Evolutionary conservation across 2,797 vertebrate genomes (phyloP).

Genomic region (Poeciliopsis paucimaculata): DNA sequence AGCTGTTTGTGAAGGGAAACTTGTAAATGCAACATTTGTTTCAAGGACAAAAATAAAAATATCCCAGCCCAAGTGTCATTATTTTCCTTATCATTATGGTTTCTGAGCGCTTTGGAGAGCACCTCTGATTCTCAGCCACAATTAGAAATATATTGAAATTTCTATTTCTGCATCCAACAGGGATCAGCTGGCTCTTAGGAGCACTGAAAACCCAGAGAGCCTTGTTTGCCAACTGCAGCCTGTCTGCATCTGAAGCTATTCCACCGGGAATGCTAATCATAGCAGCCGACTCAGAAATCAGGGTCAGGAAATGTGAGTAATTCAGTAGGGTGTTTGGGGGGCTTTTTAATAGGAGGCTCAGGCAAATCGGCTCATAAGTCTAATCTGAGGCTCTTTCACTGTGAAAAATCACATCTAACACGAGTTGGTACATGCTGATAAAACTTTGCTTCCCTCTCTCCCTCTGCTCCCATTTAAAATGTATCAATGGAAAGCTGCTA

Average conservation of each 20-base stretch:
- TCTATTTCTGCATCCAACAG: conserved; percentile 70
- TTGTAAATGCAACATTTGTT: background rate
- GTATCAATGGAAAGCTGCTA: background rate
- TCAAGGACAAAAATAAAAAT: background rate
- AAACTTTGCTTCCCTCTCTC: background rate
- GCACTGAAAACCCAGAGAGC: conserved; percentile 47
- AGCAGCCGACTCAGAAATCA: conserved; percentile 61
- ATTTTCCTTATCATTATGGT: conserved; percentile 50
- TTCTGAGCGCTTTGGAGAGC: conserved; percentile 34
- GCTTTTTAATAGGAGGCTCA: conserved; percentile 34
- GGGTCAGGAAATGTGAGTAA: conserved; percentile 73
- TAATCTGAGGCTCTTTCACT: conserved; percentile 21
- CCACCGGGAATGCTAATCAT: conserved; percentile 72
- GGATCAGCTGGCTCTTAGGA: conserved; percentile 57
- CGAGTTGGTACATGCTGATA: background rate
- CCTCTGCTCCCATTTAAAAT: background rate
- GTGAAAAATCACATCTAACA: conserved; percentile 9
- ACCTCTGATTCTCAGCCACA: conserved; percentile 46
- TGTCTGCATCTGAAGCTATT: conserved; percentile 62
- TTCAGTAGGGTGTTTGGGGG: conserved; percentile 36
- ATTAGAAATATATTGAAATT: conserved; percentile 68
- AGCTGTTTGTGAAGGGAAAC: background rate
- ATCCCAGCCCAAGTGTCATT: conserved; percentile 23
- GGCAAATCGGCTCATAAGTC: conserved; percentile 48
- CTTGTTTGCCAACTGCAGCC: conserved; percentile 55